These are phyloP conservation scores for Eulemur coronatus DNA, from an alignment of 2,797 vertebrate species.

Conservation along the genomic window DNA sequence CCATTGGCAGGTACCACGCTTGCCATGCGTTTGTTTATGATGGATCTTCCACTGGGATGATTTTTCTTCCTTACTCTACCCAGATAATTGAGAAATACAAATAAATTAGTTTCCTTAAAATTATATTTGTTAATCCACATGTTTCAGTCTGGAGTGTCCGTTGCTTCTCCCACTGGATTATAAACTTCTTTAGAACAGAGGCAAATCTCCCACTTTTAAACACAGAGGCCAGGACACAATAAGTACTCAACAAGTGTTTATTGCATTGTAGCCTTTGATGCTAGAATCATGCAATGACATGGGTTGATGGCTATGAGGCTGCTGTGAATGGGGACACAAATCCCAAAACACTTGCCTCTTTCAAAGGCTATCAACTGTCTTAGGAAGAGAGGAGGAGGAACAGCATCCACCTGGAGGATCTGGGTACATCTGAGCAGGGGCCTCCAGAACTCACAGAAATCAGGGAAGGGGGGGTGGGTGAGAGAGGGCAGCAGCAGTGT, in stretches of 20 bases:
- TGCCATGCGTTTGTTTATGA: not conserved
- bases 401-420: not conserved
- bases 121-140: not conserved
- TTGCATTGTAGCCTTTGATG: not conserved
- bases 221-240: not conserved
- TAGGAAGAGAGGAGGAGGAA: not conserved
- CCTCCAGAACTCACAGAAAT: not conserved
- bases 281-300: not conserved
- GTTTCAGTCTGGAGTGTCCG: not conserved
- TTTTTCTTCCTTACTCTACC: not conserved
- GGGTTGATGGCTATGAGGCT: not conserved
- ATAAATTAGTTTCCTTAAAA: not conserved
- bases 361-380: not conserved
- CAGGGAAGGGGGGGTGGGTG: not conserved
- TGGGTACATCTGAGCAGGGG: not conserved
- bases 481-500: not conserved
- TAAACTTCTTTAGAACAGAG: not conserved
- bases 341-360: not conserved
- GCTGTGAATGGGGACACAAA: not conserved
- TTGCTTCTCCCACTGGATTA: not conserved
- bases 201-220: not conserved
- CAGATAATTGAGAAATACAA: not conserved
- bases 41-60: not conserved
- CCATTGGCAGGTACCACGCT: fast-evolving
- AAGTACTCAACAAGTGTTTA: not conserved